A percentile compares a stretch with the other conserved stretches of the same genome.
Conservation (phyloP, 35 echinoderm and acorn worm genomes). For the Amphiura filiformis region DNA sequence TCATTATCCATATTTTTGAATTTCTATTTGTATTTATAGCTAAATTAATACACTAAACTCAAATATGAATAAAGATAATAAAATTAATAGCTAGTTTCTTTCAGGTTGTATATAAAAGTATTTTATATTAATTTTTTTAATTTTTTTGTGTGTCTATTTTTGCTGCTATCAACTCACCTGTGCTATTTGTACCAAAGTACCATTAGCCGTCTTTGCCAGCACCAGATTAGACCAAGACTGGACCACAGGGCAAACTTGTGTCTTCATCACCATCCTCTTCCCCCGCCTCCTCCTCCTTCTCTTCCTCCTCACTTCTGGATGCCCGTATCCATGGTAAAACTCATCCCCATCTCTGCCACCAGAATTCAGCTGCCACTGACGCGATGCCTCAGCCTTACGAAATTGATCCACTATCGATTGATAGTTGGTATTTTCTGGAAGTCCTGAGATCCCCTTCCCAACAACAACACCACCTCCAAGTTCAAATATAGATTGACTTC, state of each 20-base stretch:
- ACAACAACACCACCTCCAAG: background rate
- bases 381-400: background rate
- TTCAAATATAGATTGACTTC: background rate
- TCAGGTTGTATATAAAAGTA: too few species aligned
- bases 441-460: background rate
- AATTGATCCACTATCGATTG: background rate
- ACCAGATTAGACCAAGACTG: constrained; percentile 54
- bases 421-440: background rate
- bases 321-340: background rate
- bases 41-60: too few species aligned
- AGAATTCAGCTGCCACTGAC: too few species aligned
- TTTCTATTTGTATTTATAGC: too few species aligned
- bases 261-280: constrained; percentile 14
- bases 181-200: constrained; percentile 53
- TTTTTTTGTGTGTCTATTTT: too few species aligned
- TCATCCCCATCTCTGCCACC: background rate
- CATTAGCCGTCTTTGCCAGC: constrained; percentile 24
- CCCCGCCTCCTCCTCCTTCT: background rate
- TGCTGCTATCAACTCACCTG: too few species aligned
- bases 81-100: too few species aligned
- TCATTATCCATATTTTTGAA: too few species aligned
- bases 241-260: constrained; percentile 19
- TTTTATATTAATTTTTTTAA: too few species aligned
- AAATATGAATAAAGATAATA: too few species aligned
- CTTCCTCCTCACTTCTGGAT: background rate